Evolutionary conservation across 2,113 vertebrate genomes (phyloP).

Genomic region (Apodemus speciosus): DNA sequence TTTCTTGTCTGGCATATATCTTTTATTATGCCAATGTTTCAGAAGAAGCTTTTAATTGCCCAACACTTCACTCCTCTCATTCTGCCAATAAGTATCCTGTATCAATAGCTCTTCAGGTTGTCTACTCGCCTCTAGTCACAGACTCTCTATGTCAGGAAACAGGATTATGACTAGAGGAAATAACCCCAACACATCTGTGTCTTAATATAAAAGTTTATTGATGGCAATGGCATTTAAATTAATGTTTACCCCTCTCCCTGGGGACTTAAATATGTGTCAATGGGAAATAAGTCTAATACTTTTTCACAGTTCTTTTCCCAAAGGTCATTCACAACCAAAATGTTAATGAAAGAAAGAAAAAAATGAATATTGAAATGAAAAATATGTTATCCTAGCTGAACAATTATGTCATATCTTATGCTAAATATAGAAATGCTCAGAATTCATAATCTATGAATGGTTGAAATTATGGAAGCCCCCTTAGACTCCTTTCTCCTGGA

Average conservation of each 20-base stretch:
- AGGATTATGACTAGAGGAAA: neutral
- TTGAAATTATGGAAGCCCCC: neutral
- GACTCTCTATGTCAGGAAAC: neutral
- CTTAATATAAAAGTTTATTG: slow-evolving; percentile 2
- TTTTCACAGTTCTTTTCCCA: neutral
- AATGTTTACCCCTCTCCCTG: neutral
- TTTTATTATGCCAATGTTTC: slow-evolving; percentile 15
- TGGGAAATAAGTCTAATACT: neutral
- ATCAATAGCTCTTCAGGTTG: neutral
- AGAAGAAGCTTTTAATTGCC: neutral
- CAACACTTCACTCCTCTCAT: neutral
- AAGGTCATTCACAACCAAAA: neutral
- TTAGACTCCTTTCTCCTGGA: neutral
- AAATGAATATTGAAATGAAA: neutral
- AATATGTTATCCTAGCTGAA: neutral
- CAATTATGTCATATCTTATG: neutral
- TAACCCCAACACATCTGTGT: fast-evolving
- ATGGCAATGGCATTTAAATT: neutral
- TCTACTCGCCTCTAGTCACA: neutral
- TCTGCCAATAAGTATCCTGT: neutral
- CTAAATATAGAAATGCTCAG: neutral
- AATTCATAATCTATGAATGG: slow-evolving; percentile 1
- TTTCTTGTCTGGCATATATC: neutral
- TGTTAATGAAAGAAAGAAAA: neutral
- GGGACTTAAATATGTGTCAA: neutral